Evolutionary conservation across 2,113 vertebrate genomes (phyloP).

Genomic region (Nibea coibor): DNA sequence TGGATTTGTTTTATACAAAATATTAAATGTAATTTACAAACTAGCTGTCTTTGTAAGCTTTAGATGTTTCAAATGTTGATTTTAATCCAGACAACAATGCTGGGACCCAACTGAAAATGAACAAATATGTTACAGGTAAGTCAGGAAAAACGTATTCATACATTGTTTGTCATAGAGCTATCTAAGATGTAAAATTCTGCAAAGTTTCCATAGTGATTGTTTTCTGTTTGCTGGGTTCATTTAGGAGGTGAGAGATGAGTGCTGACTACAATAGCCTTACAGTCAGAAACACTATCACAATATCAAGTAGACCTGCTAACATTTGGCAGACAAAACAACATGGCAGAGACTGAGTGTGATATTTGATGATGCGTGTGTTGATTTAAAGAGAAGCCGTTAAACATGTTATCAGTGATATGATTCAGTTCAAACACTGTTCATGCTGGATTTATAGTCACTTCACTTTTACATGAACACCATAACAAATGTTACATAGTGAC

Average conservation of each 20-base stretch:
- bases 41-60: background rate
- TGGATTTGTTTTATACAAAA: background rate
- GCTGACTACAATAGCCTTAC: background rate
- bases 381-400: background rate
- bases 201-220: slow-evolving; percentile 10
- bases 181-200: slow-evolving; percentile 7
- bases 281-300: slow-evolving; percentile 16
- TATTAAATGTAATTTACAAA: background rate
- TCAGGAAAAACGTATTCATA: background rate
- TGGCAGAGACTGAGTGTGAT: background rate
- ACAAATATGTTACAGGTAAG: background rate
- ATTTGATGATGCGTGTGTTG: background rate
- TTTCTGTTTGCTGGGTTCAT: slow-evolving; percentile 22
- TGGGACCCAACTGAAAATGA: background rate
- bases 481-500: slow-evolving; percentile 1
- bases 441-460: background rate
- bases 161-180: slow-evolving; percentile 9
- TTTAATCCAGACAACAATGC: background rate
- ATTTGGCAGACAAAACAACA: background rate
- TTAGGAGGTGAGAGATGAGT: slow-evolving; percentile 21
- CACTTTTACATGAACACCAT: background rate
- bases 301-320: background rate
- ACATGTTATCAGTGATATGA: background rate
- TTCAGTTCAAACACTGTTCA: background rate
- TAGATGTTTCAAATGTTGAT: background rate